phyloP scores from a whole-genome alignment of 1,140 invertebrate genomes.

The Adelges cooleyi region DNA sequence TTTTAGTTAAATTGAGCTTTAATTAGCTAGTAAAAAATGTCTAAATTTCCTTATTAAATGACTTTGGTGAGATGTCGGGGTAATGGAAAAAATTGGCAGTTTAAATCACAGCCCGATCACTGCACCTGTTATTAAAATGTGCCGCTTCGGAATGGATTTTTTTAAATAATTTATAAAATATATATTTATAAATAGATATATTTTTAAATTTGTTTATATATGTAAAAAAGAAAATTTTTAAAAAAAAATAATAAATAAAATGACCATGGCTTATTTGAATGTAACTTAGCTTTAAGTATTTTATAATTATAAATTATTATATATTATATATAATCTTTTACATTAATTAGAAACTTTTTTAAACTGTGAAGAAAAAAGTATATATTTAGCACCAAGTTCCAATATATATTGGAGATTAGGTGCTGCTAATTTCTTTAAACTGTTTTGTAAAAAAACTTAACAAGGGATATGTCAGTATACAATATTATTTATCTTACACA shows the following conservation, averaged over 20 bases:
- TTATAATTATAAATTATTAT: slow-evolving; percentile 15
- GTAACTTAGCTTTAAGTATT: slow-evolving; percentile 2
- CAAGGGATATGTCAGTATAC: slow-evolving; percentile 29
- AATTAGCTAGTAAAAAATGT: slow-evolving; percentile 27
- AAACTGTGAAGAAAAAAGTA: slow-evolving; percentile 25
- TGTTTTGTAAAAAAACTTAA: slow-evolving; percentile 26
- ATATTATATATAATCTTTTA: slow-evolving; percentile 17
- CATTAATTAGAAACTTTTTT: slow-evolving; percentile 15
- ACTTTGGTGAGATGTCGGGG: slow-evolving; percentile 21
- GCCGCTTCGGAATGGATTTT: slow-evolving; percentile 23
- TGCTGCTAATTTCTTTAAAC: slow-evolving; percentile 26
- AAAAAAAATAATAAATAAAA: slow-evolving; percentile 17
- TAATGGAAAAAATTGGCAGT: slow-evolving; percentile 18
- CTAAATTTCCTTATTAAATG: not conserved
- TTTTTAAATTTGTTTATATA: slow-evolving; percentile 14
- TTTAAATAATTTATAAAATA: slow-evolving; percentile 26
- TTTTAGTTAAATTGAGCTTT: slow-evolving; percentile 24
- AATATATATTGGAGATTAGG: slow-evolving; percentile 20
- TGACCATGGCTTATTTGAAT: slow-evolving; percentile 21
- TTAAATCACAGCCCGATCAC: slow-evolving; percentile 28
- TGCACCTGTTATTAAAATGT: slow-evolving; percentile 27
- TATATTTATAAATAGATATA: slow-evolving; percentile 26
- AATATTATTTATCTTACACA: slow-evolving; percentile 25
- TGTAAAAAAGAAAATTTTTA: slow-evolving; percentile 9
- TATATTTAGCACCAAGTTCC: slow-evolving; percentile 26